Evolutionary conservation across 2,888 invertebrate genomes (phyloP).

Genomic region (Netelia inedita): DNA sequence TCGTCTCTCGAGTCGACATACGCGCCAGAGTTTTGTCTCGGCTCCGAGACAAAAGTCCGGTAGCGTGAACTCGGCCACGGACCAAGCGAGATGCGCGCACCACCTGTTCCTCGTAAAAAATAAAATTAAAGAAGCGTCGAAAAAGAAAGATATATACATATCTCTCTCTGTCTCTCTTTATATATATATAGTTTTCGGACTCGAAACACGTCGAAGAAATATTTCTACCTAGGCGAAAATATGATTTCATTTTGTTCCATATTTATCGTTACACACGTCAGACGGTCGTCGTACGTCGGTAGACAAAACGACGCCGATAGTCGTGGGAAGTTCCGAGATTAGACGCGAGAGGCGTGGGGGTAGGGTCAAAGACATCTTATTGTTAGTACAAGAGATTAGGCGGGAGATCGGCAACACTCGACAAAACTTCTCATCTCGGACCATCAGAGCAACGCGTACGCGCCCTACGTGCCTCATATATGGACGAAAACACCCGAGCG

Average conservation of each 20-base stretch:
- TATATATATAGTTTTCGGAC: not conserved
- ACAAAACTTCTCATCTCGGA: too few relatives aligned
- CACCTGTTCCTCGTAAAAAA: slow-evolving; percentile 36
- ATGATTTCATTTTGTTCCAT: slow-evolving; percentile 7
- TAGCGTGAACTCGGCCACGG: not conserved
- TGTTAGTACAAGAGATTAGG: too few relatives aligned
- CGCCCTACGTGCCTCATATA: too few relatives aligned
- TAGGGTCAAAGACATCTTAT: too few relatives aligned
- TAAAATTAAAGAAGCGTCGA: not conserved
- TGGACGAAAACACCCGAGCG: too few relatives aligned
- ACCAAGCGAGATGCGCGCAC: not conserved
- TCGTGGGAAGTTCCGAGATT: slow-evolving; percentile 25
- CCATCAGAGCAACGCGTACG: too few relatives aligned
- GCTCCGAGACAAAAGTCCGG: not conserved
- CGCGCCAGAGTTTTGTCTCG: not conserved
- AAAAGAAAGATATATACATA: not conserved
- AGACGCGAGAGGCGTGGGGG: not conserved
- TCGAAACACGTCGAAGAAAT: not conserved
- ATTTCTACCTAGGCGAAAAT: slow-evolving; percentile 34
- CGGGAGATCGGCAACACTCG: too few relatives aligned
- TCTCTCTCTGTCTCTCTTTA: not conserved
- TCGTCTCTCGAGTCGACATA: slow-evolving; percentile 42
- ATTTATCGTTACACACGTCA: slow-evolving; percentile 14
- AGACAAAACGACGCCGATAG: not conserved
- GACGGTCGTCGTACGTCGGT: not conserved